A percentile compares a stretch with the other conserved stretches of the same genome.
phyloP scores from a whole-genome alignment of 2,888 invertebrate species.

The Torymus auratus region DNA sequence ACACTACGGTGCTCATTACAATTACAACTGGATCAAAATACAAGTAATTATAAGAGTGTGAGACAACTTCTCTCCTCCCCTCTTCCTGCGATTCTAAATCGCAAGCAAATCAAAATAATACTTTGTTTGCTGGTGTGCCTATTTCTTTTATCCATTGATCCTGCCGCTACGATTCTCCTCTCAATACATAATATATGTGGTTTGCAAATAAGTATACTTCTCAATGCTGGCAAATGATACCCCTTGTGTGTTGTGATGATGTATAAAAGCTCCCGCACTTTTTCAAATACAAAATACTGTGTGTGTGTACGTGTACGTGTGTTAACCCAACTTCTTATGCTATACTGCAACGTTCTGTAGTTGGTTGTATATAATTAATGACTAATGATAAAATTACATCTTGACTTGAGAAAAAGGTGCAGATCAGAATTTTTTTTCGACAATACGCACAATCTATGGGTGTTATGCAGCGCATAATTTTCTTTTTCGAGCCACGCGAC shows the following conservation, averaged over 20 bases:
- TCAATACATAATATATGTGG: constrained; percentile 51
- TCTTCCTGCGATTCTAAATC: constrained; percentile 39
- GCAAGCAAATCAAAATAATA: constrained; percentile 28
- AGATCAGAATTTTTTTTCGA: constrained; percentile 24
- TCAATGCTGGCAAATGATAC: constrained; percentile 52
- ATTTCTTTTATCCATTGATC: constrained; percentile 66
- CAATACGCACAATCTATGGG: constrained; percentile 43
- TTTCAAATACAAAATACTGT: constrained; percentile 40
- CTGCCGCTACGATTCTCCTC: constrained; percentile 70
- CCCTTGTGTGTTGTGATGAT: constrained; percentile 32
- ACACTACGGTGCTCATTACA: constrained; percentile 72
- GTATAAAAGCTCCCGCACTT: constrained; percentile 34
- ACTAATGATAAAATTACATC: too few relatives aligned
- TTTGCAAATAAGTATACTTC: constrained; percentile 59
- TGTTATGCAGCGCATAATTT: constrained; percentile 45
- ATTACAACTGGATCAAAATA: constrained; percentile 44
- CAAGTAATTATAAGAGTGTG: constrained; percentile 41
- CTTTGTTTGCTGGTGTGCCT: constrained; percentile 48
- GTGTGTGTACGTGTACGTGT: not conserved
- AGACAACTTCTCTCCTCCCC: constrained; percentile 43
- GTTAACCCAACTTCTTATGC: constrained; percentile 23
- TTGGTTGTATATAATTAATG: not conserved
- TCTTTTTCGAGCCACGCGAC: constrained; percentile 44
- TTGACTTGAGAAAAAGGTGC: constrained; percentile 26
- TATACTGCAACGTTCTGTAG: constrained; percentile 44